Conservation (phyloP, 2,797 vertebrate genomes). For the Galago senegalensis region DNA sequence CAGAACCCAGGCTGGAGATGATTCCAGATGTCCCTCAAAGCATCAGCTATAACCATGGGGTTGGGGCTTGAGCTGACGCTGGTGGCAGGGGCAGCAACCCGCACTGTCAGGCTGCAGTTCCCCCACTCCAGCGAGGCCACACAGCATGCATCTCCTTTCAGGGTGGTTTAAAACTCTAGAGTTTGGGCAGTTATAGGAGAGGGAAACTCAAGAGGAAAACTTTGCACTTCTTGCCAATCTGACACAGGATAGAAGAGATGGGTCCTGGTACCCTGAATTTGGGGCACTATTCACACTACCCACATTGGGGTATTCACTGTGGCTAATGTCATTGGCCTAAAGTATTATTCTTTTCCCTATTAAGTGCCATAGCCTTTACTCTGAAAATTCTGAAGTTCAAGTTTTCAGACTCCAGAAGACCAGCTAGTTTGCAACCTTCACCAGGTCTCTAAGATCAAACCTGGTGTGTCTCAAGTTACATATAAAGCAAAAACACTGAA, state of each 20-base stretch:
- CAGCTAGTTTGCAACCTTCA: not conserved
- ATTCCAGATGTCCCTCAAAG: not conserved
- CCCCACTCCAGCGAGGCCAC: not conserved
- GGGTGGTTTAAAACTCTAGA: not conserved
- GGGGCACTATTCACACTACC: not conserved
- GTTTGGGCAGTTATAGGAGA: not conserved
- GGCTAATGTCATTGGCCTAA: not conserved
- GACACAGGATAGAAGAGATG: not conserved
- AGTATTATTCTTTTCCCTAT: not conserved
- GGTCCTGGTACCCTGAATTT: not conserved
- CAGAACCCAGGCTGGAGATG: not conserved
- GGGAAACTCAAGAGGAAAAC: not conserved
- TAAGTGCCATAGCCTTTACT: not conserved
- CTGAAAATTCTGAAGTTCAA: conserved; percentile 12
- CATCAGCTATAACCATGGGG: accelerated
- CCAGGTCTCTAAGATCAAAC: conserved; percentile 34
- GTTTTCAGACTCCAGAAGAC: not conserved
- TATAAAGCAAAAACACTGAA: not conserved
- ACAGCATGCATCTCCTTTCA: not conserved
- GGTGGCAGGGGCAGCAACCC: not conserved
- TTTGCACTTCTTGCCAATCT: not conserved
- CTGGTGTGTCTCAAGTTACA: not conserved
- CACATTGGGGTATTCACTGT: not conserved
- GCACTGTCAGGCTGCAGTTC: not conserved
- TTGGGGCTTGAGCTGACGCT: too few relatives aligned